Conservation (phyloP, 92 coral and sea anemone species). For the Epizoanthus stellaris region DNA sequence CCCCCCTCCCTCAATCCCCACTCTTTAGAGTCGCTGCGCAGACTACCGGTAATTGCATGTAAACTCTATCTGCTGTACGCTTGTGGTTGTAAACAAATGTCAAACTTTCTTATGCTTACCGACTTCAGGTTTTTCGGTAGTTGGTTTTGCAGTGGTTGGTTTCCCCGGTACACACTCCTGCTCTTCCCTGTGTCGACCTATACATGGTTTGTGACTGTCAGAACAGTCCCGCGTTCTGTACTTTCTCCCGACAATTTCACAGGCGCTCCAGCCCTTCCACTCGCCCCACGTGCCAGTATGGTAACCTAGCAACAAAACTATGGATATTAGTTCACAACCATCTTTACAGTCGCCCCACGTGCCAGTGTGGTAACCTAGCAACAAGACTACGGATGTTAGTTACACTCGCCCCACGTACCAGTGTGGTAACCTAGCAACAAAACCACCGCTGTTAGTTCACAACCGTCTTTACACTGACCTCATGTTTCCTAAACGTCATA, state of each 20-base stretch:
- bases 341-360: too few species aligned
- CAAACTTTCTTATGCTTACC: not conserved
- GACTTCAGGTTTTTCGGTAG: constrained; percentile 17
- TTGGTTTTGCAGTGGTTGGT: constrained; percentile 37
- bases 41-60: too few species aligned
- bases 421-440: constrained; percentile 38
- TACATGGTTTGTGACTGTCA: constrained; percentile 56
- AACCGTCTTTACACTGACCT: too few species aligned
- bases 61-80: too few species aligned
- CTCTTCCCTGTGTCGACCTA: constrained; percentile 42
- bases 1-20: too few species aligned
- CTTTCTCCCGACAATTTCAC: constrained; percentile 57
- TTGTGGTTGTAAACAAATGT: not conserved
- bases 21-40: too few species aligned
- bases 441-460: not conserved
- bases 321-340: too few species aligned
- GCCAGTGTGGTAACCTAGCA: constrained; percentile 46
- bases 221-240: constrained; percentile 53
- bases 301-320: constrained; percentile 25
- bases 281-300: constrained; percentile 55
- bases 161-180: constrained; percentile 41
- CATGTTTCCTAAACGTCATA: too few species aligned
- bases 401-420: constrained; percentile 57
- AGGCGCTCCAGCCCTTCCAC: constrained; percentile 65
- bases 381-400: not conserved